Percentiles rank a stretch among this genome's conserved stretches.
phyloP scores from a whole-genome alignment of 2,113 vertebrate species.

The Chionomys nivalis region DNA sequence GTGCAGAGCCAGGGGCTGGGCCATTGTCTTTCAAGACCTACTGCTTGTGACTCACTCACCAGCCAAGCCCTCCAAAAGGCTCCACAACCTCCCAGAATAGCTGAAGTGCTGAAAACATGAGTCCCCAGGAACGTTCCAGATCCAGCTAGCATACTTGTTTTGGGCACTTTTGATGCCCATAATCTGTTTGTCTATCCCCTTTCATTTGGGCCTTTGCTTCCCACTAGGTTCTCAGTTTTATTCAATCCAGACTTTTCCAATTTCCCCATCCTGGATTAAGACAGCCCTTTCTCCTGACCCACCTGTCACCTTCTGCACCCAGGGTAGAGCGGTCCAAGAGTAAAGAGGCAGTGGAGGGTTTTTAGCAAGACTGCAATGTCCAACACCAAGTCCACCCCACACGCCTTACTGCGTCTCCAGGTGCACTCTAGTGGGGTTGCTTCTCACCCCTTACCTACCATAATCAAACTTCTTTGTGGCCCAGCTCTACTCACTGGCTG shows the following conservation, averaged over 20 bases:
- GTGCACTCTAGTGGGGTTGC: not conserved
- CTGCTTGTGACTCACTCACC: not conserved
- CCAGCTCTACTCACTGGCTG: not conserved
- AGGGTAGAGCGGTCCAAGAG: not conserved
- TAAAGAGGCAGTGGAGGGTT: not conserved
- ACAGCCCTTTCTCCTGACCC: not conserved
- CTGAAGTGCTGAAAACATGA: not conserved
- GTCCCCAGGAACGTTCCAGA: no score
- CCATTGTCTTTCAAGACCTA: not conserved
- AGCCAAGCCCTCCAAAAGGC: not conserved
- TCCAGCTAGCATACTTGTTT: not conserved
- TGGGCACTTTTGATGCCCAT: not conserved
- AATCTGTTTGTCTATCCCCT: not conserved
- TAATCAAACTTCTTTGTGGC: not conserved
- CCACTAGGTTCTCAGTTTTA: not conserved
- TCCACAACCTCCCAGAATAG: not conserved
- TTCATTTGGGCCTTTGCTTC: not conserved
- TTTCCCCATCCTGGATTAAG: not conserved
- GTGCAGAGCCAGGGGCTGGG: not conserved
- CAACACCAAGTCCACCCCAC: accelerated
- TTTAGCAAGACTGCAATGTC: not conserved
- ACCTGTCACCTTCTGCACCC: not conserved
- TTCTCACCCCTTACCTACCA: not conserved
- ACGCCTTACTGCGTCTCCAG: not conserved
- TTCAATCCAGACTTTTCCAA: not conserved